Base-by-base conservation (phyloP, 2,888 invertebrate genomes). In the Philereme vetulata region DNA sequence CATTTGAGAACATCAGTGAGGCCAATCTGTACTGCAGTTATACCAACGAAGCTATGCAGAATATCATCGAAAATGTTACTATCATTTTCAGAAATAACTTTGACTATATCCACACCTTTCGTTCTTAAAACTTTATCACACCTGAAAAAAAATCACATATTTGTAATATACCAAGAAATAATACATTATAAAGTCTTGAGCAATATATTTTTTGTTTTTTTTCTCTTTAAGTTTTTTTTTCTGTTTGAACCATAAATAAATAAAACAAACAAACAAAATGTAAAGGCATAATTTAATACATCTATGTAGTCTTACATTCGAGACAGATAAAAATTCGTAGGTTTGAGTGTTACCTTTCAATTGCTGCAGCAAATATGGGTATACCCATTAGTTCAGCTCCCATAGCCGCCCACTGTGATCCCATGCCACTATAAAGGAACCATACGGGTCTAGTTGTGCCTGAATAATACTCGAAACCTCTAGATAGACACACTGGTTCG, bases 341-440 rank as follows among this genome's bases (percentile, higher is more conserved):
- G 35, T 35, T 6, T 6, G 3, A 35, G 5, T 2, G 5, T 6
- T 62, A 82, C 83, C 71, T 77, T 65, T 88, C 77, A 60, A 95
- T 93, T 36, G 84, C 78, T 32, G 80, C 77, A 35, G 90, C 87
- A 80, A 95, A 95, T 6, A 89, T 80, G 7, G 93, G 93, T 35
- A 95, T 81, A 47, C 81, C 74, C 93, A 95, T 93, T 64, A 95
- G 83, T 7, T 93, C 89, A 49, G 88, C 81, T 1, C 93, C 94
- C 94, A 95, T 95, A 38, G 93, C 93, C 43, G 91, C 81, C 94
- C 94, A 95, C 75, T 95, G 94, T 0, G 93, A 93, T 0, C 95
- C 95, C 94, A 95, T 94, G n/a, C 95, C 95, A 52, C 94, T 93
- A 83, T 94, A 95, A 46, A 95, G 1, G n/a, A 47, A 47, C 94